Evolutionary conservation across 2,888 invertebrate species (phyloP).

Genomic region (Allolobophora icterica): DNA sequence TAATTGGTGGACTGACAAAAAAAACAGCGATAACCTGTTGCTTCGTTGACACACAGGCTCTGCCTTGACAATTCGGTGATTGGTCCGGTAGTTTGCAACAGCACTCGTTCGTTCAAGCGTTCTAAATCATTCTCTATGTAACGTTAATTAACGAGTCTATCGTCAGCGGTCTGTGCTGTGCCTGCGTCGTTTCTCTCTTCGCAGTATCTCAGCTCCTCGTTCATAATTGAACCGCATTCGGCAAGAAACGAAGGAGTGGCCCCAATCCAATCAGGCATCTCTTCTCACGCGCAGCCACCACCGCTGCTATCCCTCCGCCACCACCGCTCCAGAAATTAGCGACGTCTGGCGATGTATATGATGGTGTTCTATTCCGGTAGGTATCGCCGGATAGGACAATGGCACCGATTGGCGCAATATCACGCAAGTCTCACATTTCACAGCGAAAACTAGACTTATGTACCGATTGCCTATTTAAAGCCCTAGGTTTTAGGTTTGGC

Average conservation of each 20-base stretch:
- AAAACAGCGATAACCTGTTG: neutral
- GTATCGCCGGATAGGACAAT: neutral
- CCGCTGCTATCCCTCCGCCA: too few relatives aligned
- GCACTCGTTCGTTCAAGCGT: neutral
- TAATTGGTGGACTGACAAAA: neutral
- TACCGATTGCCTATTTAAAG: too few relatives aligned
- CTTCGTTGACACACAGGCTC: neutral
- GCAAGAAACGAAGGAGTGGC: neutral
- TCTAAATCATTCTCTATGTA: neutral
- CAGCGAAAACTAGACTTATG: neutral
- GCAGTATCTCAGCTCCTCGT: neutral
- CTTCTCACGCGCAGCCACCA: neutral
- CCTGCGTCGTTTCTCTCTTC: neutral
- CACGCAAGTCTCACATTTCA: neutral
- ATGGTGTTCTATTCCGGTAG: neutral
- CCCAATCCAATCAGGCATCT: neutral
- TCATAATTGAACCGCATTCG: constrained; percentile 9
- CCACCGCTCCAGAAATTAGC: neutral
- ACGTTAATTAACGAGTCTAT: neutral
- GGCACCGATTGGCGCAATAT: neutral
- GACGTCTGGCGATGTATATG: neutral
- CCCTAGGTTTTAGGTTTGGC: too few relatives aligned
- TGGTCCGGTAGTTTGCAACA: neutral
- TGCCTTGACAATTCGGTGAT: neutral
- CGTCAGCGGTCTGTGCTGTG: neutral